Evolutionary conservation across 1,140 invertebrate genomes (phyloP).

Genomic region (Callitettix versicolor): DNA sequence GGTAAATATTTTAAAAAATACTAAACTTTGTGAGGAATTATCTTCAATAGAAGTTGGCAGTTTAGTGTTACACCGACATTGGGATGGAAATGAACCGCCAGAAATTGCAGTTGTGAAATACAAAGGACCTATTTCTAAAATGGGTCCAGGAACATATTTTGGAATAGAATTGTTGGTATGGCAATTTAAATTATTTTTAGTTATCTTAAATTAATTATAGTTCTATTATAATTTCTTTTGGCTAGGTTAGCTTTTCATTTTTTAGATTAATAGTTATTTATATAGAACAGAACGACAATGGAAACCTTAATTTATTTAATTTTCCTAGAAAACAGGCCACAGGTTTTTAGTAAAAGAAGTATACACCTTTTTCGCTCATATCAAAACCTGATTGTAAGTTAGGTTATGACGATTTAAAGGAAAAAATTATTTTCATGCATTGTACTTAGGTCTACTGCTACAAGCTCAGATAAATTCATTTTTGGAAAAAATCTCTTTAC

Average conservation of each 20-base stretch:
- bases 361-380: constrained; percentile 8
- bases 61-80: constrained; percentile 13
- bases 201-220: background rate
- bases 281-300: too few relatives aligned
- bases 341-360: background rate
- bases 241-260: background rate
- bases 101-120: constrained; percentile 22
- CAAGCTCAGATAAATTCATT: too few relatives aligned
- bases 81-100: constrained; percentile 6
- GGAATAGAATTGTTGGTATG: constrained; percentile 28
- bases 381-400: too few relatives aligned
- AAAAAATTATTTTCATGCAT: too few relatives aligned
- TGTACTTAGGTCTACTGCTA: too few relatives aligned
- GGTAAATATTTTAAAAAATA: constrained; percentile 19
- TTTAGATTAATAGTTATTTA: background rate
- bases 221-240: background rate
- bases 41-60: constrained; percentile 15
- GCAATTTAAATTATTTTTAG: constrained; percentile 1
- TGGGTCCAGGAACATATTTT: constrained; percentile 26
- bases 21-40: constrained; percentile 15
- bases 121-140: constrained; percentile 23
- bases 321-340: background rate
- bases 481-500: too few relatives aligned
- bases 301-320: too few relatives aligned
- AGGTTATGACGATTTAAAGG: too few relatives aligned